Percentiles rank a stretch among this genome's conserved stretches.
These are phyloP conservation scores for Cyclopterus lumpus DNA, from an alignment of 2,797 vertebrate species.

Conservation along the genomic window DNA sequence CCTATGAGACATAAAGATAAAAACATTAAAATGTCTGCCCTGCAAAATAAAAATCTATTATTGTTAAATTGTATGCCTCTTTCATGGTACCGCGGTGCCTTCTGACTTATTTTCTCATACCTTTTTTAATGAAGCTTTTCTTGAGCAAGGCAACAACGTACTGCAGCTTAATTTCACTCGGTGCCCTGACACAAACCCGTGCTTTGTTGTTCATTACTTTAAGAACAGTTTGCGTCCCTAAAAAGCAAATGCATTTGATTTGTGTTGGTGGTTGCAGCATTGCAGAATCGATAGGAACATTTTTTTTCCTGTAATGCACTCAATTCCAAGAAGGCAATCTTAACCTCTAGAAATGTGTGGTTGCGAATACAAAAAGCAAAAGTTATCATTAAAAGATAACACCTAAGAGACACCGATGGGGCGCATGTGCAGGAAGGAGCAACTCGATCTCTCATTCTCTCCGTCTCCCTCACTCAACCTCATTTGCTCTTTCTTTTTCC, in stretches of 20 bases:
- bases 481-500: not conserved
- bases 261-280: conserved; percentile 25
- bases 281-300: not conserved
- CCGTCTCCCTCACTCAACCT: not conserved
- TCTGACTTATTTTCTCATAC: not conserved
- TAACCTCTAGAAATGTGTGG: not conserved
- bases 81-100: not conserved
- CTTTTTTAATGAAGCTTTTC: conserved; percentile 1
- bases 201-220: conserved; percentile 11
- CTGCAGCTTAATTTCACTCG: not conserved
- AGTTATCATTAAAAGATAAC: conserved; percentile 55
- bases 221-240: conserved; percentile 11
- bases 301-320: not conserved
- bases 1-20: not conserved
- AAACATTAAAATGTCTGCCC: not conserved
- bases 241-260: conserved; percentile 24
- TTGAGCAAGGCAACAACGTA: not conserved
- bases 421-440: conserved; percentile 14
- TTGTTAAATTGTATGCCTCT: not conserved
- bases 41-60: not conserved
- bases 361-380: conserved; percentile 8
- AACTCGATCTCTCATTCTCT: conserved; percentile 17
- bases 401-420: conserved; percentile 4
- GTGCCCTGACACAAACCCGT: not conserved
- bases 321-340: not conserved